These are phyloP conservation scores for Porphyrio hochstetteri DNA, from an alignment of 2,113 vertebrate species.

Conservation along the genomic window DNA sequence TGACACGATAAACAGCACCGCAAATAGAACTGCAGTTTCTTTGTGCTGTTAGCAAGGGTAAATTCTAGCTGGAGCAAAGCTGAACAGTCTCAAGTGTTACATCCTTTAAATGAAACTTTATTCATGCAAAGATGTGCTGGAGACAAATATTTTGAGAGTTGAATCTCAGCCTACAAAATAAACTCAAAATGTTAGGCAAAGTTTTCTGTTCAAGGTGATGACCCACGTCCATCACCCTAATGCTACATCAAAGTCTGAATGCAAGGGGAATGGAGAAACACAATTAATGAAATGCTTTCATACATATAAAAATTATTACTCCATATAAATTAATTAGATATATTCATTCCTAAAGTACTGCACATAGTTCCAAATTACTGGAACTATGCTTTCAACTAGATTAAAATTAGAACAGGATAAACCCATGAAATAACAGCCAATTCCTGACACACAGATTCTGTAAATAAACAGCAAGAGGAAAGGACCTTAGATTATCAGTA, in stretches of 20 bases:
- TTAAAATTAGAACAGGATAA: conserved; percentile 30
- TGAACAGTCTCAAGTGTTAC: background rate
- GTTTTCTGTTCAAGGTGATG: background rate
- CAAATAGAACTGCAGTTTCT: background rate
- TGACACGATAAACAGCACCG: background rate
- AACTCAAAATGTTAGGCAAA: background rate
- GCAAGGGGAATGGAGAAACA: background rate
- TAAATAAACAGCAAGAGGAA: conserved; percentile 17
- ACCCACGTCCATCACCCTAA: rapidly evolving
- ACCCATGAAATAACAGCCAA: background rate
- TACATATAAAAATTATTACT: background rate
- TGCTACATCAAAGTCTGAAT: background rate
- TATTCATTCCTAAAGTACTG: background rate
- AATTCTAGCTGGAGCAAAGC: background rate
- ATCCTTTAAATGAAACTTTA: background rate
- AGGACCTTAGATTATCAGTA: background rate
- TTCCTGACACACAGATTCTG: background rate
- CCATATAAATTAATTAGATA: background rate
- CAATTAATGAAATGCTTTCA: background rate
- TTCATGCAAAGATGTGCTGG: background rate
- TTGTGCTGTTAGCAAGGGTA: background rate
- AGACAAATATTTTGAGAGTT: background rate
- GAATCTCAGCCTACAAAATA: background rate
- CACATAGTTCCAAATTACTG: background rate
- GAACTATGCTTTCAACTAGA: background rate